Evolutionary conservation across 2,888 invertebrate genomes (phyloP), one percentile per base, ranked within the genome.

Genomic region (Mesorhabditis sp.): DNA sequence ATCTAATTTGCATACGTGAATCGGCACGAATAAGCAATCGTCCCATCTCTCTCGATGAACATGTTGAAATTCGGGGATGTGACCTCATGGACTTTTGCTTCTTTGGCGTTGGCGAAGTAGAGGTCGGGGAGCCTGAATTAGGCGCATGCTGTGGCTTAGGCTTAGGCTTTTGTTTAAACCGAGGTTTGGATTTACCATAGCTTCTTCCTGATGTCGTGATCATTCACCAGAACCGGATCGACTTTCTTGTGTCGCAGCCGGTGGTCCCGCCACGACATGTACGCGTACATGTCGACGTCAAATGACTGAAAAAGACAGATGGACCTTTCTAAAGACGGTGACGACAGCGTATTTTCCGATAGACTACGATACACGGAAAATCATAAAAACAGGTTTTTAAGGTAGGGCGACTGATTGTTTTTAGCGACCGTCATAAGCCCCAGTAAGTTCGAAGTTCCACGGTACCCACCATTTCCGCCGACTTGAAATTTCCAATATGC

Each of bases 1-100:
- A 13, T 50, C 28, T 28, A 28, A 28, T 28, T 28, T 28, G 28
- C 58, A n/a, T 50, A 50, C 58, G 72, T 74, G 61, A 77, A 79
- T 67, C 83, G 68, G 61, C 73, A 76, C 0, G 83, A 83, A 62
- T 82, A 83, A 4, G 81, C 82, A 5, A 83, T 72, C 5, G 79
- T 80, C 15, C 82, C 82, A 70, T 82, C 81, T 15, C 78, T 74
- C 5, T 77, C 76, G 3, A 83, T 77, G 72, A 84, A 84, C 67
- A 84, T 67, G 61, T 76, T 81, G 72, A 84, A 84, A 71, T 84
- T 84, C 10, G 84, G 83, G 15, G 82, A 78, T 0, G 81, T 82
- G 5, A 83, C 82, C 42, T 77, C 74, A 71, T 79, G 79, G 66
- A 77, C 76, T 45, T 70, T 67, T 13, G 79, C 75, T 50, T 77